phyloP scores from a whole-genome alignment of 2,797 vertebrate species.

The Tragelaphus eurycerus region DNA sequence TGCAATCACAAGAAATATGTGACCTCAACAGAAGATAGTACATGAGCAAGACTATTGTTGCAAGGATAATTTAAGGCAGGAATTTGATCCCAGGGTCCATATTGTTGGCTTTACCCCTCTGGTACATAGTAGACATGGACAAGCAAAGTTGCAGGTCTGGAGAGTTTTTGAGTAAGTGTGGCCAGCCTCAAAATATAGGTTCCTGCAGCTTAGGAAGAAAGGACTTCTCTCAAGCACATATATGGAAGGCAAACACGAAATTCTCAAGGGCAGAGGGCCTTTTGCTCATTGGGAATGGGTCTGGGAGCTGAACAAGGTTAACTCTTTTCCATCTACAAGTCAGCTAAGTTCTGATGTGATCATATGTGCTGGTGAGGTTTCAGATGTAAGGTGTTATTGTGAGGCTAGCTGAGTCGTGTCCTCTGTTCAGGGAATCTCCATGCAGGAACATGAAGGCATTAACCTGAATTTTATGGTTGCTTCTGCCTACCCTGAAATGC shows the following conservation, averaged over 20 bases:
- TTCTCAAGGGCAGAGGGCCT: not conserved
- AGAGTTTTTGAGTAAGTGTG: not conserved
- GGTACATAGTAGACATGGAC: not conserved
- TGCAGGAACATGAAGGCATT: not conserved
- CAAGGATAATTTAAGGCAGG: not conserved
- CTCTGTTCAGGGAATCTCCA: not conserved
- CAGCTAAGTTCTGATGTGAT: not conserved
- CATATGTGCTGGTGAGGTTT: not conserved
- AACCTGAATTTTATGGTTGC: not conserved
- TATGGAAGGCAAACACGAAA: not conserved
- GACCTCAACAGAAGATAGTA: not conserved
- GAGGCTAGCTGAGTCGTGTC: not conserved
- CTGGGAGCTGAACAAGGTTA: not conserved
- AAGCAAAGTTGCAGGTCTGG: not conserved
- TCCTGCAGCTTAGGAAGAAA: not conserved
- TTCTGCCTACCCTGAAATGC: not conserved
- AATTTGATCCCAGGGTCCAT: not conserved
- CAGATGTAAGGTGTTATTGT: not conserved
- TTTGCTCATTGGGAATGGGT: not conserved
- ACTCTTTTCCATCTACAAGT: not conserved
- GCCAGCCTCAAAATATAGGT: not conserved
- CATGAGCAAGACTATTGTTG: accelerated
- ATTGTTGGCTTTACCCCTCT: not conserved
- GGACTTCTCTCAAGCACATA: not conserved
- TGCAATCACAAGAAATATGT: not conserved